Evolutionary conservation across 1,140 invertebrate species (phyloP).

Genomic region (Nebria ingens): DNA sequence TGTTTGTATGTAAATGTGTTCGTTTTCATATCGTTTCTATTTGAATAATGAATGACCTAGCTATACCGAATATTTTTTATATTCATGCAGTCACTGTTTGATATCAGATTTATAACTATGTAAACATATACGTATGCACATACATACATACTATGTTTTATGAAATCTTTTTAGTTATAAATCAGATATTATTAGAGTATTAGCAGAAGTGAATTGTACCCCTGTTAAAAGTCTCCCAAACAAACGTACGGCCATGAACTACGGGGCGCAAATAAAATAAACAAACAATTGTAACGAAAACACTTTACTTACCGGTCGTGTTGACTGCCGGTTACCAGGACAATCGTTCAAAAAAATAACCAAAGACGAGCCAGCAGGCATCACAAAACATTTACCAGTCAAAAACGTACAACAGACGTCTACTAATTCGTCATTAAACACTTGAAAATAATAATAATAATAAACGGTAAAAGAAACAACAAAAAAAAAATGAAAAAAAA

Average conservation of each 20-base stretch:
- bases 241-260: not conserved
- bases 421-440: not conserved
- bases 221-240: not conserved
- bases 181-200: too few relatives aligned
- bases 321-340: not conserved
- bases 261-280: not conserved
- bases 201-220: not conserved
- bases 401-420: not conserved
- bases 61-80: too few relatives aligned
- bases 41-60: too few relatives aligned
- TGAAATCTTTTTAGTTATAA: too few relatives aligned
- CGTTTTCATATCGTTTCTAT: too few relatives aligned
- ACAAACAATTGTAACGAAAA: not conserved
- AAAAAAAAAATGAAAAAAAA: too few relatives aligned
- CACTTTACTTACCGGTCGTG: not conserved
- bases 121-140: not conserved
- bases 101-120: not conserved
- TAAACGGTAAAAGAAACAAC: too few relatives aligned
- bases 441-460: too few relatives aligned
- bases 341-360: not conserved
- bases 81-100: too few relatives aligned
- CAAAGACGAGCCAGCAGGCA: not conserved
- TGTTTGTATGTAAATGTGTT: too few relatives aligned
- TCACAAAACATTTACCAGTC: not conserved
- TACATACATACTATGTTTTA: not conserved